Percentiles rank a stretch among this genome's conserved stretches.
These are phyloP conservation scores for Zaprionus vittiger DNA, from an alignment of 1,140 invertebrate genomes.

Conservation along the genomic window DNA sequence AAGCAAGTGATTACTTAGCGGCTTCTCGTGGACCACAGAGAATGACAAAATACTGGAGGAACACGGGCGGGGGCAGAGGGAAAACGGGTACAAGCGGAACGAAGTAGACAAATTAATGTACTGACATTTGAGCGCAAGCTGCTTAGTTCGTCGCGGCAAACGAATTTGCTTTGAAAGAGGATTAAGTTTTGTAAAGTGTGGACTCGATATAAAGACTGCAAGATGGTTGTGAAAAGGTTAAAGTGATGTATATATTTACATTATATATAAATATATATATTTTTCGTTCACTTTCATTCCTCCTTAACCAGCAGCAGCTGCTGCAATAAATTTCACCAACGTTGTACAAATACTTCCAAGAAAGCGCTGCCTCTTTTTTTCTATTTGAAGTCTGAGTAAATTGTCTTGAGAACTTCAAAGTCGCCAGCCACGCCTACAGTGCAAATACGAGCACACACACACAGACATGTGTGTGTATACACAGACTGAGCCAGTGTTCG, in stretches of 20 bases:
- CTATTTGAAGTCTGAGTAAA: conserved; percentile 12
- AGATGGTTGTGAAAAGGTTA: too few relatives aligned
- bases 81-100: background rate
- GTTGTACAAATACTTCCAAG: background rate
- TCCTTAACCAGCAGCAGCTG: background rate
- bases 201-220: background rate
- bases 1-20: conserved; percentile 63
- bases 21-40: conserved; percentile 46
- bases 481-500: background rate
- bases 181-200: background rate
- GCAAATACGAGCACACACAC: background rate
- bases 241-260: background rate
- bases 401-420: conserved; percentile 23
- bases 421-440: conserved; percentile 24
- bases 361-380: background rate
- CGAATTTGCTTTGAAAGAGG: background rate
- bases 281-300: background rate
- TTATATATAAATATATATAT: background rate
- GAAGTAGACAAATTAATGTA: conserved; percentile 15
- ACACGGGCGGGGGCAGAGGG: background rate
- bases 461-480: background rate
- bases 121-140: conserved; percentile 5
- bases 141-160: conserved; percentile 7
- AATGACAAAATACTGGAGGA: conserved; percentile 52
- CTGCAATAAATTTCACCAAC: background rate